Evolutionary conservation across 1,140 invertebrate species (phyloP).

Genomic region (Belonocnema kinseyi): DNA sequence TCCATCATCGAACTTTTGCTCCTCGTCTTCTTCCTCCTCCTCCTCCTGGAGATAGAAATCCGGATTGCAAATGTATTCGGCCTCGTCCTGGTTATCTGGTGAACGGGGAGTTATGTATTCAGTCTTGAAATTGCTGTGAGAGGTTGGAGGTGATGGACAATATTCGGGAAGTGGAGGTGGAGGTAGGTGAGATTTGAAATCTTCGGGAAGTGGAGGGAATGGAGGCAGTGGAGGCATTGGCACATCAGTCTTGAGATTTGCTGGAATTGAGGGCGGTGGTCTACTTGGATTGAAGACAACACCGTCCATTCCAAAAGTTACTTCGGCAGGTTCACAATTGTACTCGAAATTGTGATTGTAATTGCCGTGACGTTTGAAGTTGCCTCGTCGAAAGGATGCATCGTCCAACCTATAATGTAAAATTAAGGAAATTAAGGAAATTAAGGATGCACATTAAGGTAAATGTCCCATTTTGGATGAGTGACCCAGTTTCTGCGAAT

Average conservation of each 20-base stretch:
- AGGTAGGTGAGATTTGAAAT: no score
- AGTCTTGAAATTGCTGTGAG: not conserved
- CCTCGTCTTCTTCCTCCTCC: constrained; percentile 39
- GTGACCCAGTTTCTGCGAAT: no score
- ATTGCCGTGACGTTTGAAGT: constrained; percentile 19
- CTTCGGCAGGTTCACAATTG: constrained; percentile 3
- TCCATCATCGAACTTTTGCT: constrained; percentile 43
- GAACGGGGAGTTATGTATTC: not conserved
- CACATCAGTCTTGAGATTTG: no score
- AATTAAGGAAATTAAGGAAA: constrained; percentile 17
- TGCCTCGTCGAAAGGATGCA: constrained; percentile 54
- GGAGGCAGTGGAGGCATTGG: no score
- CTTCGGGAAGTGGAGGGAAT: no score
- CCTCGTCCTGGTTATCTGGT: not conserved
- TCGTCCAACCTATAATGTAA: constrained; percentile 59
- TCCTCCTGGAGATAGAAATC: constrained; percentile 30
- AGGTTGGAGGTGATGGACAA: not conserved
- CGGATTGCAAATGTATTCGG: constrained; percentile 25
- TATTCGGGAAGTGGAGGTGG: no score
- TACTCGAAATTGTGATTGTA: not conserved
- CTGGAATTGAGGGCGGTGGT: no score
- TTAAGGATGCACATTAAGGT: no score
- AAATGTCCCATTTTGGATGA: no score
- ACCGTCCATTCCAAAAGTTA: not conserved
- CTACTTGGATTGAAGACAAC: no score